These are phyloP conservation scores for Dione juno DNA, from an alignment of 2,888 invertebrate species.

Conservation along the genomic window DNA sequence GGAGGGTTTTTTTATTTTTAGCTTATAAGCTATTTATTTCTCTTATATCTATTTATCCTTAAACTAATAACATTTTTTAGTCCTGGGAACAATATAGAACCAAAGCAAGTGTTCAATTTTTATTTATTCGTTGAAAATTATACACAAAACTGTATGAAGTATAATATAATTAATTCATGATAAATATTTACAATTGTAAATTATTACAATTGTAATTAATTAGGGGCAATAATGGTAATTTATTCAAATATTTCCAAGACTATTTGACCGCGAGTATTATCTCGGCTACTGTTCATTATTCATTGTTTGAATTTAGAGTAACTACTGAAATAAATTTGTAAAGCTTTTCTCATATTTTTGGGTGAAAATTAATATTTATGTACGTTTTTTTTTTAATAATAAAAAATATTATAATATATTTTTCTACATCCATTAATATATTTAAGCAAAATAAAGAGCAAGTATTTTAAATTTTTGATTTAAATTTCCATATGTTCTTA, in stretches of 20 bases:
- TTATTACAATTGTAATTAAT: constrained; percentile 28
- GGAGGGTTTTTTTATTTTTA: too few species aligned
- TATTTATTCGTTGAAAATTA: constrained; percentile 14
- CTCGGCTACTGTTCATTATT: constrained; percentile 13
- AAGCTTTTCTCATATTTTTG: constrained; percentile 45
- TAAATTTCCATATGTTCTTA: too few species aligned
- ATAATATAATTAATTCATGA: constrained; percentile 21
- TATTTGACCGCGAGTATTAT: constrained; percentile 53
- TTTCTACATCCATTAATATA: too few species aligned
- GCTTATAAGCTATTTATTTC: too few species aligned
- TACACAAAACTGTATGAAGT: constrained; percentile 22
- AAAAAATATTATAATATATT: too few species aligned
- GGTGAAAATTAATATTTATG: background rate
- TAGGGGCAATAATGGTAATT: constrained; percentile 45
- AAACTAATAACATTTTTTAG: background rate
- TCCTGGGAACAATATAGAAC: background rate
- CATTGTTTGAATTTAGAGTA: constrained; percentile 18
- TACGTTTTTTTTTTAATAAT: too few species aligned
- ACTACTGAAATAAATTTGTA: constrained; percentile 7
- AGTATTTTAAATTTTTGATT: too few species aligned
- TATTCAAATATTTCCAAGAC: constrained; percentile 56
- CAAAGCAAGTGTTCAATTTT: background rate
- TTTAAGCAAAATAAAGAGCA: too few species aligned
- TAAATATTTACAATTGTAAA: constrained; percentile 38
- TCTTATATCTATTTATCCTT: background rate